Conservation (phyloP, 2,888 invertebrate genomes). For the Galerucella pusilla region DNA sequence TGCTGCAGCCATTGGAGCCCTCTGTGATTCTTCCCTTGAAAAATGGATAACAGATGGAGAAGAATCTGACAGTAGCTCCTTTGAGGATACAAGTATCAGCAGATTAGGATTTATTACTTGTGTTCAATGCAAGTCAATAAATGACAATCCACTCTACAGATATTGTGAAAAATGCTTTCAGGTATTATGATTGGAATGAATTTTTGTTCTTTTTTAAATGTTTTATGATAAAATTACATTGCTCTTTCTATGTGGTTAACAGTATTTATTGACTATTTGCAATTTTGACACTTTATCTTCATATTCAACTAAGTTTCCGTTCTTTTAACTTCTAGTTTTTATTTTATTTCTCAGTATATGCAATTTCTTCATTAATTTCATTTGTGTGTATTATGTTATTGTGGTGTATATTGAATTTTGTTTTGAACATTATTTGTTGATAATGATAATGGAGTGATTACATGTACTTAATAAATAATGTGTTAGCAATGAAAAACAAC, state of each 20-base stretch:
- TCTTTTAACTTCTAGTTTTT: not conserved
- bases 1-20: conserved; percentile 59
- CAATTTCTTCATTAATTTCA: not conserved
- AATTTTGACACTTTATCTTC: not conserved
- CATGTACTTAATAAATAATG: not conserved
- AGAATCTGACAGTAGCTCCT: conserved; percentile 59
- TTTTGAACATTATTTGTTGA: not conserved
- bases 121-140: conserved; percentile 71
- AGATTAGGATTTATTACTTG: conserved; percentile 72
- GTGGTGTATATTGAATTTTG: not conserved
- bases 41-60: conserved; percentile 62
- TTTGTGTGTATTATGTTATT: not conserved
- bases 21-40: conserved; percentile 59
- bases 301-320: no score
- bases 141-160: conserved; percentile 73
- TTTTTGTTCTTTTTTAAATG: conserved; percentile 6
- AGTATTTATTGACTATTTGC: not conserved
- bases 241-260: not conserved
- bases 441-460: not conserved
- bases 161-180: conserved; percentile 79
- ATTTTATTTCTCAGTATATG: not conserved
- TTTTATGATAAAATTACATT: conserved; percentile 33
- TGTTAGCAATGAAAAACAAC: not conserved
- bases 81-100: conserved; percentile 52
- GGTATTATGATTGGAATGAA: conserved; percentile 60